Percentiles rank a stretch among this genome's conserved stretches.
These are phyloP conservation scores for Ochotona princeps DNA, from an alignment of 2,113 vertebrate species.

Conservation along the genomic window DNA sequence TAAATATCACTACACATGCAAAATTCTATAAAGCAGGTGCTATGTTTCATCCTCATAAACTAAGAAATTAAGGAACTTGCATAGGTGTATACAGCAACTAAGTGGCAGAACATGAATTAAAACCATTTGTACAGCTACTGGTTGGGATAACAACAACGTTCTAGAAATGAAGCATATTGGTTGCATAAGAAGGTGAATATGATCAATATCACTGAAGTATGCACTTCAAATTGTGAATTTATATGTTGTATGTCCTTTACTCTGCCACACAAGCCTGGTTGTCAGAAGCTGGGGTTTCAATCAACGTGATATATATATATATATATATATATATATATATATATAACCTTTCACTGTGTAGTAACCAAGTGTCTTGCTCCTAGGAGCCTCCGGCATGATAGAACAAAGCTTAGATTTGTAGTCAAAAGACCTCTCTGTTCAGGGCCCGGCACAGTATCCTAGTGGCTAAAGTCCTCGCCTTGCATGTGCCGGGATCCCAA, in stretches of 20 bases:
- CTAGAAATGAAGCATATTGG: not conserved
- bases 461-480: no score
- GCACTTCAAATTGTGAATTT: not conserved
- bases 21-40: not conserved
- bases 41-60: slow-evolving; percentile 11
- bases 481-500: no score
- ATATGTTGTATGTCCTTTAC: not conserved
- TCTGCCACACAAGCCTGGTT: not conserved
- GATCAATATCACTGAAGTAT: not conserved
- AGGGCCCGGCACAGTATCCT: not conserved
- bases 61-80: not conserved
- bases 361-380: slow-evolving; percentile 1
- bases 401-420: not conserved
- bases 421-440: slow-evolving; percentile 18
- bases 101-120: slow-evolving; percentile 18
- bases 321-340: no score
- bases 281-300: slow-evolving; percentile 46
- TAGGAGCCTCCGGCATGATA: not conserved
- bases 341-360: not conserved
- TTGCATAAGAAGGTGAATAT: not conserved
- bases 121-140: not conserved
- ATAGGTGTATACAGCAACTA: slow-evolving; percentile 5
- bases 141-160: slow-evolving; percentile 23
- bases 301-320: no score
- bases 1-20: not conserved